These are phyloP conservation scores for Telmatherina bonti DNA, from an alignment of 2,797 vertebrate genomes.

Conservation along the genomic window DNA sequence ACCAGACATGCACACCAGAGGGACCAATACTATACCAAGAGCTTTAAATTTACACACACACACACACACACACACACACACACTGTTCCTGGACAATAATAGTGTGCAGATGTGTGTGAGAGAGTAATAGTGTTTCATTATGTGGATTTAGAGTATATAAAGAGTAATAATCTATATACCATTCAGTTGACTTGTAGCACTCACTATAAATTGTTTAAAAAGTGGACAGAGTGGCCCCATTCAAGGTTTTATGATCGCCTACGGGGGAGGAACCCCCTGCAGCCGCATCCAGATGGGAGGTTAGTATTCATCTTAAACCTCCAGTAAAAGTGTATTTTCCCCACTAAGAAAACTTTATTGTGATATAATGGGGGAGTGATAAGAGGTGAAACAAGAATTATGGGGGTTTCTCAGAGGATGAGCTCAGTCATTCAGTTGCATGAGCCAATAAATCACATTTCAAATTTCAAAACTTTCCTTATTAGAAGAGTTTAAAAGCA, in stretches of 20 bases:
- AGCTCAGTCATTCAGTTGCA: constrained; percentile 40
- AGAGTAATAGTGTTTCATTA: constrained; percentile 58
- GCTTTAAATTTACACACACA: constrained; percentile 35
- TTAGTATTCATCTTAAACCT: constrained; percentile 35
- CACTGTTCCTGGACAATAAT: constrained; percentile 46
- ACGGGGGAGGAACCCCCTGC: constrained; percentile 45
- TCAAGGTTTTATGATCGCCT: constrained; percentile 50
- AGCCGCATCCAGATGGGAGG: constrained; percentile 54
- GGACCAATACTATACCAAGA: constrained; percentile 19
- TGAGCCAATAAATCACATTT: constrained; percentile 45
- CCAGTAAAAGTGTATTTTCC: constrained; percentile 21
- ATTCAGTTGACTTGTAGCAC: constrained; percentile 33
- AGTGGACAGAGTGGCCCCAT: constrained; percentile 28
- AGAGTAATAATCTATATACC: constrained; percentile 55
- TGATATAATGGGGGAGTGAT: constrained; percentile 35
- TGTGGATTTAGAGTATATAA: constrained; percentile 60
- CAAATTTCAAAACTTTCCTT: constrained; percentile 38
- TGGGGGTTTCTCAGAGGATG: constrained; percentile 19
- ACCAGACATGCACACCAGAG: background rate
- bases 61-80: too few species aligned
- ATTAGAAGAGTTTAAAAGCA: constrained; percentile 21
- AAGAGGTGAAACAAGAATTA: constrained; percentile 32
- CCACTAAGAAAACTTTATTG: constrained; percentile 35
- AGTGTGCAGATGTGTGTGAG: constrained; percentile 40
- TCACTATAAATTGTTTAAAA: constrained; percentile 43